These are phyloP conservation scores for Falco rusticolus DNA, from an alignment of 2,797 vertebrate genomes.

Conservation along the genomic window DNA sequence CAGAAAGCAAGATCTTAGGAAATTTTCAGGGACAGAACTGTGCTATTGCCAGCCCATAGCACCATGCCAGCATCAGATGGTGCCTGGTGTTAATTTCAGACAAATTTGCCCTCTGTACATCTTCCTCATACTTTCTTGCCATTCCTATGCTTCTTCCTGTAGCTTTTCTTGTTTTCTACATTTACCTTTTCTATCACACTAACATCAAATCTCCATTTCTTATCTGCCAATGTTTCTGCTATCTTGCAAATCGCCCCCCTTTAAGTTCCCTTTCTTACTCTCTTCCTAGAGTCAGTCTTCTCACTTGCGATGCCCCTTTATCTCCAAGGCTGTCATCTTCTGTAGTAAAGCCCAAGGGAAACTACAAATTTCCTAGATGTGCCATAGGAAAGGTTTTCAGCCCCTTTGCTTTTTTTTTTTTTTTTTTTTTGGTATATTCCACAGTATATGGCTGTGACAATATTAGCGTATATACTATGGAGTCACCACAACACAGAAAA, in stretches of 20 bases:
- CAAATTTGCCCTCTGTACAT: background rate
- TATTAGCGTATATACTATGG: background rate
- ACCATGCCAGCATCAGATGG: background rate
- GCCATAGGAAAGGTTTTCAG: background rate
- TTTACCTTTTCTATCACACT: background rate
- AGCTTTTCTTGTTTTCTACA: background rate
- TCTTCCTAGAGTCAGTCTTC: background rate
- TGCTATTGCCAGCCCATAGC: background rate
- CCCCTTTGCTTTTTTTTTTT: background rate
- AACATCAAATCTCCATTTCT: background rate
- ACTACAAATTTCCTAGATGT: background rate
- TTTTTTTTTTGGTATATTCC: background rate
- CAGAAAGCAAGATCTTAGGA: background rate
- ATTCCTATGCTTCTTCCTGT: background rate
- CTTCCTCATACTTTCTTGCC: background rate
- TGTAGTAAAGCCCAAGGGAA: background rate
- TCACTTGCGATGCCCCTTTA: background rate
- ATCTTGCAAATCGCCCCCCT: background rate
- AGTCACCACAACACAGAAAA: background rate
- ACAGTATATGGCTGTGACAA: background rate
- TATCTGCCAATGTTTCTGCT: background rate
- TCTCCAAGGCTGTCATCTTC: background rate
- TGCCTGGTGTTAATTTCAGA: background rate
- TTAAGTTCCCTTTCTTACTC: background rate
- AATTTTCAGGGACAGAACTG: background rate